phyloP scores from a whole-genome alignment of 35 echinoderm and acorn worm genomes.

The Eucidaris tribuloides region DNA sequence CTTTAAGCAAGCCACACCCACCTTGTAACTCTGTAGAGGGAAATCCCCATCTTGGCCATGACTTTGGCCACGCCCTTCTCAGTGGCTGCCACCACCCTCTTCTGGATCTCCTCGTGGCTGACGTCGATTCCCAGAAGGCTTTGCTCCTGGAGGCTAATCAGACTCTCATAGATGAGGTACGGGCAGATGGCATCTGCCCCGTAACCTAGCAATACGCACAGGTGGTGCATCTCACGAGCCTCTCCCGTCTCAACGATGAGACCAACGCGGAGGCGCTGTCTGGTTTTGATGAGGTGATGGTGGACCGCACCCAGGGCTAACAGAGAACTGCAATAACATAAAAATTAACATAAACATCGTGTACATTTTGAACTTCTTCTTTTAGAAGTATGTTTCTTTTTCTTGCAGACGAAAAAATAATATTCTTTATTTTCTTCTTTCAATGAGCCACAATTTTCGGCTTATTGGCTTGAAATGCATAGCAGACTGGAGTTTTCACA shows the following conservation, averaged over 20 bases:
- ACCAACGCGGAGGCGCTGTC: constrained; percentile 89
- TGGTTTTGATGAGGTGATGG: constrained; percentile 91
- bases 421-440: no score
- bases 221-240: constrained; percentile 93
- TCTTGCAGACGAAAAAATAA: no score
- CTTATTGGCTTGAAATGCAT: no score
- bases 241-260: constrained; percentile 91
- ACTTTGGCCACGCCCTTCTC: constrained; percentile 84
- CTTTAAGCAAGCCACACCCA: no score
- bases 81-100: constrained; percentile 49
- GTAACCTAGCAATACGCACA: constrained; percentile 89
- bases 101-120: constrained; percentile 58
- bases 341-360: not conserved
- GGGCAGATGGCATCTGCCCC: constrained; percentile 96
- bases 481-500: no score
- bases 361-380: not conserved
- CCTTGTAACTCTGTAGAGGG: constrained; percentile 97
- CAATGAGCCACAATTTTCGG: no score
- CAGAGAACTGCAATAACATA: constrained; percentile 56
- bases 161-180: constrained; percentile 89
- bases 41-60: constrained; percentile 99
- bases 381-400: no score
- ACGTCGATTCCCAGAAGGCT: constrained; percentile 67
- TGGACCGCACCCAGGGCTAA: constrained; percentile 86
- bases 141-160: constrained; percentile 78